Percentiles rank a stretch among this genome's conserved stretches.
These are phyloP conservation scores for Steinernema scapterisci DNA, from an alignment of 2,888 invertebrate species.

Conservation along the genomic window DNA sequence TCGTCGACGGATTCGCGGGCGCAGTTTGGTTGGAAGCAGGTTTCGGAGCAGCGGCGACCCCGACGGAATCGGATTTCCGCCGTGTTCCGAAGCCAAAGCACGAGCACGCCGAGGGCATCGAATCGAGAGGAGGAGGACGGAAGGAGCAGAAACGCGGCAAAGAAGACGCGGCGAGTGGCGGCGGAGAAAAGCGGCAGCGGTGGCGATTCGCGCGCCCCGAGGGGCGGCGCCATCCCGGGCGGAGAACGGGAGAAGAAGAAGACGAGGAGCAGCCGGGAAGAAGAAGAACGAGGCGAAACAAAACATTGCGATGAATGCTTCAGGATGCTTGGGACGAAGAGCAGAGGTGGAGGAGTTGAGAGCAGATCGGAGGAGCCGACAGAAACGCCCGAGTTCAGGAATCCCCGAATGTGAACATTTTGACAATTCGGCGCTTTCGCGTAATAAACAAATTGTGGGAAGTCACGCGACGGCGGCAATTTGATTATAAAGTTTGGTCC, in stretches of 20 bases:
- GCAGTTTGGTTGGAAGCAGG: constrained; percentile 27
- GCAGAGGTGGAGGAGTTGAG: too few relatives aligned
- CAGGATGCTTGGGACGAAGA: too few relatives aligned
- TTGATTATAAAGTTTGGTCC: constrained; percentile 29
- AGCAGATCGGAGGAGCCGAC: too few relatives aligned
- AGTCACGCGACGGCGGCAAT: background rate
- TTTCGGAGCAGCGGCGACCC: constrained; percentile 8
- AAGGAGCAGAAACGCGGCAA: constrained; percentile 9
- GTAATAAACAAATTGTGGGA: background rate
- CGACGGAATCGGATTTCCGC: constrained; percentile 24
- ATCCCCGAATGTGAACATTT: too few relatives aligned
- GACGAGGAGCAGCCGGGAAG: background rate
- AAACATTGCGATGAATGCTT: too few relatives aligned
- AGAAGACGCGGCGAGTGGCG: background rate
- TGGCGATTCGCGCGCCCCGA: too few relatives aligned
- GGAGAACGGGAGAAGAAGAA: background rate
- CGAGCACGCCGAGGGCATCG: constrained; percentile 25
- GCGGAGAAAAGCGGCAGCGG: background rate
- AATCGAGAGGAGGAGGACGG: background rate
- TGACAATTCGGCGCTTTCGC: too few relatives aligned
- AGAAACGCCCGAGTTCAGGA: too few relatives aligned
- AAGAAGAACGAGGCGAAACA: background rate
- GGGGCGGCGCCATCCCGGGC: too few relatives aligned
- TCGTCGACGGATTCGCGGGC: constrained; percentile 5
- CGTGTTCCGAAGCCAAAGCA: constrained; percentile 21